These are phyloP conservation scores for Drosophila parthenogenetica DNA, from an alignment of 2,888 invertebrate genomes.

Conservation along the genomic window DNA sequence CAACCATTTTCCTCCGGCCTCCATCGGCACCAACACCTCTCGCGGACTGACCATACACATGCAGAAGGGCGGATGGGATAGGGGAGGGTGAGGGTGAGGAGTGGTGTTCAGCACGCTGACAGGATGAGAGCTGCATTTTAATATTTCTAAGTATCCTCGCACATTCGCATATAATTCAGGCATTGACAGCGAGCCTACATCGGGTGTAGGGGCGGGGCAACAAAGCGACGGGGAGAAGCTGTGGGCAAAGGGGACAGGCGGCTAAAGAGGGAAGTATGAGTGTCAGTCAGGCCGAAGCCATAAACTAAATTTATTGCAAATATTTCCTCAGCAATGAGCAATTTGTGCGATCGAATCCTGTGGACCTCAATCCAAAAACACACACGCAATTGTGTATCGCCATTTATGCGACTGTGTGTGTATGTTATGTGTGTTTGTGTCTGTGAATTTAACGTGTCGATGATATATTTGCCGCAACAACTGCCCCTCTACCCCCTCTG, in stretches of 20 bases:
- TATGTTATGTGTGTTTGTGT: constrained; percentile 32
- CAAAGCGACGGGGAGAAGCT: constrained; percentile 1
- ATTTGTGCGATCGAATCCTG: constrained; percentile 81
- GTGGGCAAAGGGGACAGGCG: constrained; percentile 7
- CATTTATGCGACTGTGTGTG: background rate
- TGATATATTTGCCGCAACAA: constrained; percentile 76
- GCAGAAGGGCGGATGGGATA: background rate
- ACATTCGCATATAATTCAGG: constrained; percentile 82
- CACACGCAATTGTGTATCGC: constrained; percentile 26
- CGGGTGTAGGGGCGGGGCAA: background rate
- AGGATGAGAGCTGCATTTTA: constrained; percentile 77
- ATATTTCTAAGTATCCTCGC: constrained; percentile 78
- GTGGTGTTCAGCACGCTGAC: constrained; percentile 9
- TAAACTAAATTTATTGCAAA: constrained; percentile 84
- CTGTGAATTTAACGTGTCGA: constrained; percentile 72
- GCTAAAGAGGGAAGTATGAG: constrained; percentile 16
- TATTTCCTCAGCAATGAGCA: constrained; percentile 84
- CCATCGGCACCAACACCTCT: background rate
- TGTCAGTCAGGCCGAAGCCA: constrained; percentile 75
- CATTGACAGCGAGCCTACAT: constrained; percentile 71
- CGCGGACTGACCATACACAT: constrained; percentile 39
- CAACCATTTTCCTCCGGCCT: background rate
- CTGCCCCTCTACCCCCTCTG: constrained; percentile 38
- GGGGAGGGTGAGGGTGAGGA: background rate
- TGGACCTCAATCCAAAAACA: constrained; percentile 41